Evolutionary conservation across 2,888 invertebrate species (phyloP).

Genomic region (Hydroisotoma schaefferi): DNA sequence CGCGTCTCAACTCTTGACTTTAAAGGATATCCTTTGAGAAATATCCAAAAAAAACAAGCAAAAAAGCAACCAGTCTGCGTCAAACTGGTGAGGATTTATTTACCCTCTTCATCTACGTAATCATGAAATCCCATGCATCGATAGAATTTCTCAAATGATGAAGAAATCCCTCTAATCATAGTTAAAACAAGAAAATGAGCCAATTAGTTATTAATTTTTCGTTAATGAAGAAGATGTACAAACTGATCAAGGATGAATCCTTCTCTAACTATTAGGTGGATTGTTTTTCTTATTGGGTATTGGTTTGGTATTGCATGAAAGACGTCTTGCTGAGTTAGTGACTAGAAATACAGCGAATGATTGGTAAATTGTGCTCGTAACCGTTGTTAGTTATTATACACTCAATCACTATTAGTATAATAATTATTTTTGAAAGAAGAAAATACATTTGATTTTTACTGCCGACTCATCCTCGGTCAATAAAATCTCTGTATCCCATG

Average conservation of each 20-base stretch:
- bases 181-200: not conserved
- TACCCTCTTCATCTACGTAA: too few relatives aligned
- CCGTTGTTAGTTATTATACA: too few relatives aligned
- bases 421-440: too few relatives aligned
- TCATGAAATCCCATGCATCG: too few relatives aligned
- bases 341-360: not conserved
- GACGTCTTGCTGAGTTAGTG: slow-evolving; percentile 1
- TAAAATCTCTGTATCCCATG: too few relatives aligned
- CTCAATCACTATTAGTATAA: too few relatives aligned
- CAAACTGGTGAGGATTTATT: too few relatives aligned
- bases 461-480: too few relatives aligned
- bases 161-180: not conserved
- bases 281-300: not conserved
- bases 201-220: slow-evolving; percentile 8
- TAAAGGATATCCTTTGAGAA: not conserved
- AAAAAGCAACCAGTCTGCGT: not conserved
- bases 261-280: not conserved
- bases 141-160: not conserved
- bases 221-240: slow-evolving; percentile 5
- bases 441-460: too few relatives aligned
- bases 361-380: not conserved
- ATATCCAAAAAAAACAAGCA: not conserved
- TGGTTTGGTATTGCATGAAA: not conserved
- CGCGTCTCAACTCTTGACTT: too few relatives aligned
- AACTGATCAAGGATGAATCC: not conserved